phyloP scores from a whole-genome alignment of 2,888 invertebrate species.

The Standfussiana lucernea region DNA sequence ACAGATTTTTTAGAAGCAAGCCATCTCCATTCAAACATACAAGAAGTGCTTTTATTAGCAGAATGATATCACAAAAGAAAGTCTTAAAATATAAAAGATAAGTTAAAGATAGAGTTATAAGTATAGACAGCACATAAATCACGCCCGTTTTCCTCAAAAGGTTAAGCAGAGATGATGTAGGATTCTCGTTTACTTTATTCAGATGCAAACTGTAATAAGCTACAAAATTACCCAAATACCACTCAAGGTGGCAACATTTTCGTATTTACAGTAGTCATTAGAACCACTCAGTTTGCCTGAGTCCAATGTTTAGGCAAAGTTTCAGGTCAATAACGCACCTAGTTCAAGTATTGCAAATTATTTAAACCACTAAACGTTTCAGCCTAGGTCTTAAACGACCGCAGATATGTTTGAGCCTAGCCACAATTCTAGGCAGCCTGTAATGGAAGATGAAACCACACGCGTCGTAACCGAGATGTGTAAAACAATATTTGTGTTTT shows the following conservation, averaged over 20 bases:
- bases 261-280: conserved; percentile 38
- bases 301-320: conserved; percentile 31
- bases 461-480: conserved; percentile 52
- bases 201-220: background rate
- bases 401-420: conserved; percentile 67
- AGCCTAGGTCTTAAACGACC: conserved; percentile 62
- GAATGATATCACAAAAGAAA: background rate
- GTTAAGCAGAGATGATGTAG: background rate
- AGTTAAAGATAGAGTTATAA: too few relatives aligned
- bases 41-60: too few relatives aligned
- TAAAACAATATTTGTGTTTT: conserved; percentile 56
- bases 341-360: conserved; percentile 66
- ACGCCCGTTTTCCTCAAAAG: background rate
- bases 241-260: conserved; percentile 1
- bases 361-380: conserved; percentile 75
- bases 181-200: background rate
- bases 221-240: background rate
- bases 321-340: conserved; percentile 50
- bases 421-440: conserved; percentile 64
- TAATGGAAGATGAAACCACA: conserved; percentile 51
- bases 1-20: too few relatives aligned
- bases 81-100: too few relatives aligned
- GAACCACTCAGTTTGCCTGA: conserved; percentile 2
- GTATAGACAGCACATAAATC: background rate
- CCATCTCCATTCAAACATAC: too few relatives aligned